Evolutionary conservation across 2,797 vertebrate species (phyloP), one percentile per base, ranked within the genome.

Genomic region (Scolopax bukidnonensis): DNA sequence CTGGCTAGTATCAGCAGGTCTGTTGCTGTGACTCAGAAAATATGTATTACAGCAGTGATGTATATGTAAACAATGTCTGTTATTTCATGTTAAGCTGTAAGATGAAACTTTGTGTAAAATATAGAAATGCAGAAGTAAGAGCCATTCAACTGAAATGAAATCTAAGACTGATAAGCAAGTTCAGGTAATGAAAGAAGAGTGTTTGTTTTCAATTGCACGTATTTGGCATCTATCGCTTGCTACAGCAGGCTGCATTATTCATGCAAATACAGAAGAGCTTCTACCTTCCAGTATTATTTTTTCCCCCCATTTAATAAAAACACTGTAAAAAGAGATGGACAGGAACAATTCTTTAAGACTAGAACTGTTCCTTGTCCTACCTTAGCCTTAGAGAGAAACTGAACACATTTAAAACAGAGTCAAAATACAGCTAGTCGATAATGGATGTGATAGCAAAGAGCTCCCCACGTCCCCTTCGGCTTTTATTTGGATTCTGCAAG

Each of bases 131-230:
- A 92, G 51, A 96, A 90, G 64, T 33, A 65, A 51, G 38, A 95
- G 33, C 48, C 32, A 79, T 13, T 5, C 48, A 81, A 64, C 75
- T 84, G n/a, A 89, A 95, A 88, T 41, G 74, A 96, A 87, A 33
- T 59, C 82, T 74, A 84, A 97, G 88, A 97, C 88, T 89, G 89
- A 92, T 90, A 69, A 95, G 81, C 47, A 36, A 79, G 89, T 95
- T 97, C 36, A 81, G 86, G 38, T 85, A 24, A 32, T 25, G 84
- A 92, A 83, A 95, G 36, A 74, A 65, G 36, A 12, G 47, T 48
- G 25, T 60, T 43, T n/a, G 13, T 36, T 45, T 90, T 43, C 59
- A 80, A 12, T 90, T 93, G 65, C 32, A 38, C 50, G 0, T 81
- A n/a, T 91, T 82, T 93, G 79, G 38, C 71, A 91, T 91, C 59